These are phyloP conservation scores for Aphrocallistes beatrix DNA, from an alignment of 37 sponge, comb jelly and placozoan species.

Conservation along the genomic window DNA sequence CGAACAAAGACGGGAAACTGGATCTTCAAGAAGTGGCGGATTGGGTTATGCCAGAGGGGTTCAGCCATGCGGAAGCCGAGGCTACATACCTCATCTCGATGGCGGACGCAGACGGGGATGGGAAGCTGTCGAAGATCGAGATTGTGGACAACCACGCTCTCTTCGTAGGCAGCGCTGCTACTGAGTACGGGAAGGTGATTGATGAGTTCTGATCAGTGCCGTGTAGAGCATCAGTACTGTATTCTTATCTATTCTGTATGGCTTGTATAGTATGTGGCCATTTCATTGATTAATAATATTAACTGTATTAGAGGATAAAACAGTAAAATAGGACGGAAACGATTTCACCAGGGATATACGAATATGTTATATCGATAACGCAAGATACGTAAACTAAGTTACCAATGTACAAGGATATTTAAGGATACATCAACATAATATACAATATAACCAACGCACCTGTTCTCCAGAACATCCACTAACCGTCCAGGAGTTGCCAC, in stretches of 20 bases:
- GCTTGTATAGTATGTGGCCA: no score
- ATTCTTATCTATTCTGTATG: no score
- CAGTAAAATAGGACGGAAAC: no score
- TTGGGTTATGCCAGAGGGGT: constrained; percentile 61
- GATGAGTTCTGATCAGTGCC: not conserved
- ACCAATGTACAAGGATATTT: not conserved
- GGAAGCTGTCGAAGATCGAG: constrained; percentile 56
- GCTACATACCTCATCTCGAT: constrained; percentile 76
- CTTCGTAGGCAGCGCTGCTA: constrained; percentile 92
- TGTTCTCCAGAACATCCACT: constrained; percentile 79
- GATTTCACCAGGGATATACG: no score
- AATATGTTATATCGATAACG: no score
- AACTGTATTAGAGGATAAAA: no score
- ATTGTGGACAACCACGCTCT: constrained; percentile 70
- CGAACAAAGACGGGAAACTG: constrained; percentile 22
- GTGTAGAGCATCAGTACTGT: no score
- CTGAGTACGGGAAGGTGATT: constrained; percentile 63
- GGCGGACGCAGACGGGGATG: constrained; percentile 71
- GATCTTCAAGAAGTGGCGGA: constrained; percentile 37
- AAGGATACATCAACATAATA: not conserved
- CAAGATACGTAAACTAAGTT: no score
- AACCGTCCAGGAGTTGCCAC: constrained; percentile 97
- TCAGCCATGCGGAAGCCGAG: constrained; percentile 73
- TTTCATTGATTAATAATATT: no score
- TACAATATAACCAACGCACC: not conserved